These are phyloP conservation scores for Empidonax alnorum DNA, from an alignment of 2,113 vertebrate species.

Conservation along the genomic window DNA sequence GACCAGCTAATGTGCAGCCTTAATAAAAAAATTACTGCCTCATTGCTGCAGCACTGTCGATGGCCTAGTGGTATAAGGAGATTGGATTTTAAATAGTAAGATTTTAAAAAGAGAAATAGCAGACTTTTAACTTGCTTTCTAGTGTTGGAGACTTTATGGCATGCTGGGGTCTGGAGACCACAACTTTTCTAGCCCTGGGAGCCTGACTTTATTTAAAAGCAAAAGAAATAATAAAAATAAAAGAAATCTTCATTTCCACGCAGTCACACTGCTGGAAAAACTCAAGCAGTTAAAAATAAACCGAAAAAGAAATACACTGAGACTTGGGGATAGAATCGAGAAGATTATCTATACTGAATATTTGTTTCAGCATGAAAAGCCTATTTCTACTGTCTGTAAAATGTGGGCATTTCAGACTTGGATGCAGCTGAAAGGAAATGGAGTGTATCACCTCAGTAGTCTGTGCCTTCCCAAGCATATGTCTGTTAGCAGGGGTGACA, in stretches of 20 bases:
- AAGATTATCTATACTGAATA: neutral
- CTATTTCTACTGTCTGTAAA: neutral
- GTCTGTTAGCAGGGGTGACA: neutral
- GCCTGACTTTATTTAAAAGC: neutral
- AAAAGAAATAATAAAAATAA: neutral
- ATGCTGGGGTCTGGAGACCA: neutral
- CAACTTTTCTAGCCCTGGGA: neutral
- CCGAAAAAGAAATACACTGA: neutral
- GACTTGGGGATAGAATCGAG: neutral
- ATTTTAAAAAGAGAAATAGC: neutral
- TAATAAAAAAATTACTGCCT: neutral
- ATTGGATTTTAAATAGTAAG: neutral
- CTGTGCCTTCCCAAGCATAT: neutral
- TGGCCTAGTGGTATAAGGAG: neutral
- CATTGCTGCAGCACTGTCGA: neutral
- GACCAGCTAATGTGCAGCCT: neutral
- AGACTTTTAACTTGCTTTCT: neutral
- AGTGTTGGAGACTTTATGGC: neutral
- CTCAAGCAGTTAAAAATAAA: neutral
- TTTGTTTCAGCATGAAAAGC: neutral
- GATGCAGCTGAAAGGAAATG: neutral
- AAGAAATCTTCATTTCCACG: neutral
- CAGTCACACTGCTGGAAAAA: neutral
- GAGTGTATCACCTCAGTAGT: neutral
- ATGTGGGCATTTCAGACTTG: neutral